A percentile compares a stretch with the other conserved stretches of the same genome.
Conservation (phyloP, 2,797 vertebrate species). For the Poecilia velifera region DNA sequence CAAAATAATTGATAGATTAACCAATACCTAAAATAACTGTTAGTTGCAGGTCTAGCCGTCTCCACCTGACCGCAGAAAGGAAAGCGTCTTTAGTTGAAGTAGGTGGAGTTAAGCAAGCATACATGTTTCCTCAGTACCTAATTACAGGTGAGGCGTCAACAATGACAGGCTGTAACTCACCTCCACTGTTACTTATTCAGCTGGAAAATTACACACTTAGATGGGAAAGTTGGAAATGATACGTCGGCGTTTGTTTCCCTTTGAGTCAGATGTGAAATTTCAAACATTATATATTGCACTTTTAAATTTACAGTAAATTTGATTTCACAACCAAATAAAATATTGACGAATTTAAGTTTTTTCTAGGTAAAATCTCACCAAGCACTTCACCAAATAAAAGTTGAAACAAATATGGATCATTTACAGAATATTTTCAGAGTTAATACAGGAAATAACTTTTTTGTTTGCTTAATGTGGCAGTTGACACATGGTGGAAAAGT, state of each 20-base stretch:
- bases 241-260: neutral
- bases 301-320: neutral
- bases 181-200: neutral
- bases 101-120: neutral
- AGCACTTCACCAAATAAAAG: neutral
- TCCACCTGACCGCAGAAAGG: neutral
- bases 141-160: conserved; percentile 5
- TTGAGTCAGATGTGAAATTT: neutral
- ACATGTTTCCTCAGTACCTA: neutral
- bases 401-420: neutral
- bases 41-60: no score
- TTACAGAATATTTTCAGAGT: neutral
- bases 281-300: neutral
- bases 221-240: neutral
- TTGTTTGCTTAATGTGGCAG: neutral
- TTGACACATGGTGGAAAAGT: neutral
- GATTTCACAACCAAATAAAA: neutral
- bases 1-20: no score
- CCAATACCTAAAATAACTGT: no score
- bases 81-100: neutral
- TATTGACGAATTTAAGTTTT: neutral
- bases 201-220: neutral
- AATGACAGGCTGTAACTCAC: conserved; percentile 2
- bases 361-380: neutral
- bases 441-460: neutral